Evolutionary conservation across 2,113 vertebrate genomes (phyloP).

Genomic region (Oceanodroma tethys): DNA sequence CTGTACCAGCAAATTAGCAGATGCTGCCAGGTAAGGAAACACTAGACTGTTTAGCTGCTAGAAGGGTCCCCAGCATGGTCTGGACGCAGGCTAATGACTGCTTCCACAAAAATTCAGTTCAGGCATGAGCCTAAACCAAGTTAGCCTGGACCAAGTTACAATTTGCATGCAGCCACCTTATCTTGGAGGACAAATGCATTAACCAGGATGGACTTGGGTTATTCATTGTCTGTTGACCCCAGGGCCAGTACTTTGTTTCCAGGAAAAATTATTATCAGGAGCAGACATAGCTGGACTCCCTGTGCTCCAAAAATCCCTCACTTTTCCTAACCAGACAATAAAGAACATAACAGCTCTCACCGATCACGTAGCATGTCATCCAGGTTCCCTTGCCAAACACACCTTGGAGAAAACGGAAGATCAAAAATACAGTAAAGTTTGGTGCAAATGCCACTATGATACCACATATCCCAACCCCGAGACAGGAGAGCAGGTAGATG

Average conservation of each 20-base stretch:
- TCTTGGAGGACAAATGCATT: not conserved
- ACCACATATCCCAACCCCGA: constrained; percentile 84
- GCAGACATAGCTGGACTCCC: not conserved
- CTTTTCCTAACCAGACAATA: not conserved
- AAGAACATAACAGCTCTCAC: constrained; percentile 70
- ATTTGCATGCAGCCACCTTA: not conserved
- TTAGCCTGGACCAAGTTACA: not conserved
- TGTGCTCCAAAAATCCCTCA: not conserved
- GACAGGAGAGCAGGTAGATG: constrained; percentile 84
- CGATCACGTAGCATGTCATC: constrained; percentile 90
- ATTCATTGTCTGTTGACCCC: not conserved
- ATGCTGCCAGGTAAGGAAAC: not conserved
- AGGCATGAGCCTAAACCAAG: not conserved
- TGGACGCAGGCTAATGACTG: not conserved
- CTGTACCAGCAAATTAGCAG: not conserved
- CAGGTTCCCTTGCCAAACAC: constrained; percentile 92
- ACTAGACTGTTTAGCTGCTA: not conserved
- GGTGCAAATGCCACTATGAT: constrained; percentile 87
- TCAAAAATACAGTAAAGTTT: constrained; percentile 81
- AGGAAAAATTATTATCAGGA: not conserved
- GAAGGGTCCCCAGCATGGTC: not conserved
- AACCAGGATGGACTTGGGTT: not conserved
- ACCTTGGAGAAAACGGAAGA: constrained; percentile 89
- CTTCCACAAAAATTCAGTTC: not conserved
- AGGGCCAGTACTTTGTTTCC: not conserved